phyloP scores from a whole-genome alignment of 2,113 vertebrate genomes.

The Acrocephalus arundinaceus region DNA sequence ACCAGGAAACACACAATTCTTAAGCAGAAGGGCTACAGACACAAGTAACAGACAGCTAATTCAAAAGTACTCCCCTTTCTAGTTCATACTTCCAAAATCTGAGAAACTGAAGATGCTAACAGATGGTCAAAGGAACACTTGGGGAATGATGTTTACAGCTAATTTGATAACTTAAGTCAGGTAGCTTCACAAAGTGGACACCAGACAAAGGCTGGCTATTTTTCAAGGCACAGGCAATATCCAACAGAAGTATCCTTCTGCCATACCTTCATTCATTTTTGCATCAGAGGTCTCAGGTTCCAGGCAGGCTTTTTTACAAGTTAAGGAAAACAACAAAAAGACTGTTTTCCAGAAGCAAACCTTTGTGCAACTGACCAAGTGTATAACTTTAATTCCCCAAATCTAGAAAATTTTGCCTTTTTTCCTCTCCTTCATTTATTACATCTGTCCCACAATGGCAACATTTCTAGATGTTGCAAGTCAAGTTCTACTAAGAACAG shows the following conservation, averaged over 20 bases:
- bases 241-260: background rate
- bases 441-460: background rate
- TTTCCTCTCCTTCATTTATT: background rate
- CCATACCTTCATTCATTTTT: background rate
- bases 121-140: conserved; percentile 28
- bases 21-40: background rate
- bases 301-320: background rate
- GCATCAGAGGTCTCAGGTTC: background rate
- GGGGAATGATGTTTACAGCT: background rate
- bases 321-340: background rate
- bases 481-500: background rate
- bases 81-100: background rate
- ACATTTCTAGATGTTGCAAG: background rate
- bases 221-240: conserved; percentile 17
- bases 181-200: conserved; percentile 10
- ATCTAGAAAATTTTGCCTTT: background rate
- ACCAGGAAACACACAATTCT: background rate
- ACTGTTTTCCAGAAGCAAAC: background rate
- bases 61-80: background rate
- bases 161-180: conserved; percentile 30
- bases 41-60: background rate
- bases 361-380: background rate
- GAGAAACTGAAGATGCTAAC: background rate
- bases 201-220: conserved; percentile 19
- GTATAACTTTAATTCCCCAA: background rate